These are phyloP conservation scores for Petrocephalus sullivani DNA, from an alignment of 2,797 vertebrate genomes.

Conservation along the genomic window DNA sequence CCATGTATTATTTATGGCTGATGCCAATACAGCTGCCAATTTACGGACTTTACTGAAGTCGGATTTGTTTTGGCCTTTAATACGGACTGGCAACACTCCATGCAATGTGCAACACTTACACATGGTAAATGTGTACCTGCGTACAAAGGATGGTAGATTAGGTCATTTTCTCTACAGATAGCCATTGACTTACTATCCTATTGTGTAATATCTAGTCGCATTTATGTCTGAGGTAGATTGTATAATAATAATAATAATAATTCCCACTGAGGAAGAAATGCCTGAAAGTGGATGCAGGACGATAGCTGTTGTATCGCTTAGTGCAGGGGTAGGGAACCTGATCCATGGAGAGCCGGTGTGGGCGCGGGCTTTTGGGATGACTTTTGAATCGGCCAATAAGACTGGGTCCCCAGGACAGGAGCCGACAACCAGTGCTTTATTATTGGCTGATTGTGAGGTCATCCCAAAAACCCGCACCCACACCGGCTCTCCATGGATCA, in stretches of 20 bases:
- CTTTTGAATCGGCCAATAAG: too few relatives aligned
- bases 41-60: not conserved
- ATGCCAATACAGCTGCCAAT: not conserved
- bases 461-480: too few relatives aligned
- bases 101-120: not conserved
- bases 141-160: not conserved
- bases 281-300: not conserved
- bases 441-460: too few relatives aligned
- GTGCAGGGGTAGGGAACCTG: too few relatives aligned
- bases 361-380: too few relatives aligned
- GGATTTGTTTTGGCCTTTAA: not conserved
- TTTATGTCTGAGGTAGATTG: not conserved
- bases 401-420: too few relatives aligned
- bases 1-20: not conserved
- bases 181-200: not conserved
- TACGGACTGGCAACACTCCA: not conserved
- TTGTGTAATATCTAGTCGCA: not conserved
- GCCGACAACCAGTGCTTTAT: too few relatives aligned
- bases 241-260: not conserved
- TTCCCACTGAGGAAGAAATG: not conserved
- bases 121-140: not conserved
- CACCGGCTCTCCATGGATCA: too few relatives aligned
- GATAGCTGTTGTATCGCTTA: not conserved
- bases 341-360: too few relatives aligned
- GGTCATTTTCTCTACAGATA: not conserved